These are phyloP conservation scores for Philopotamus ludificatus DNA, from an alignment of 1,140 invertebrate species.

Conservation along the genomic window DNA sequence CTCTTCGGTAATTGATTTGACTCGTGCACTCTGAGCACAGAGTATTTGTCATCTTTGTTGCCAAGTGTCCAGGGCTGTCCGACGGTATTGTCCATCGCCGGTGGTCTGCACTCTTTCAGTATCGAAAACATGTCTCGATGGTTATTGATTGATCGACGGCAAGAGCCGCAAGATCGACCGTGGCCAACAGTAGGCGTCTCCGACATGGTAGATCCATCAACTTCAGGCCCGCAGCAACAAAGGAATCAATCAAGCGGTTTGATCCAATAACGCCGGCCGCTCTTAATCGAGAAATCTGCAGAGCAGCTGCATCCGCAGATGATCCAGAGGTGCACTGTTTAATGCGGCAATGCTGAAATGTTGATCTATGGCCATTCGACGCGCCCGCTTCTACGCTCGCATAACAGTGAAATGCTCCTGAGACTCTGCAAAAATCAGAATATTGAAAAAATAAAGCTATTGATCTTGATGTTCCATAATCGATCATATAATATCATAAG, in stretches of 20 bases:
- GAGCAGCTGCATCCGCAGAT: neutral
- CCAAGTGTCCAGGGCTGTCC: neutral
- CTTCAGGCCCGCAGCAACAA: constrained; percentile 5
- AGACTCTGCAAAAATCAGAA: too few relatives aligned
- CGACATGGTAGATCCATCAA: constrained; percentile 10
- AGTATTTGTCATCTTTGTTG: constrained; percentile 1
- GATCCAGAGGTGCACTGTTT: too few relatives aligned
- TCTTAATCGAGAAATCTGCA: neutral
- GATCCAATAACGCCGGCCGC: neutral
- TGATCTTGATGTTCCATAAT: too few relatives aligned
- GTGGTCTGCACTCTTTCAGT: neutral
- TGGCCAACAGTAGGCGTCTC: constrained; percentile 4
- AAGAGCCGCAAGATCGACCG: neutral
- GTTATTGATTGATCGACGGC: neutral
- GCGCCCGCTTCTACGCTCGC: too few relatives aligned
- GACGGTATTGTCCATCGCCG: neutral
- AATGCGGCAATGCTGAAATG: too few relatives aligned
- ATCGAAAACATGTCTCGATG: constrained; percentile 9
- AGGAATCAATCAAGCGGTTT: constrained; percentile 13
- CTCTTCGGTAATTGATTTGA: constrained; percentile 10
- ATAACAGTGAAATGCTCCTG: too few relatives aligned
- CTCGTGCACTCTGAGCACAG: neutral
- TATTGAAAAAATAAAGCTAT: too few relatives aligned
- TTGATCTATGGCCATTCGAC: too few relatives aligned
- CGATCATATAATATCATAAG: too few relatives aligned